Conservation (phyloP, 2,797 vertebrate species). For the Spea hammondii region DNA sequence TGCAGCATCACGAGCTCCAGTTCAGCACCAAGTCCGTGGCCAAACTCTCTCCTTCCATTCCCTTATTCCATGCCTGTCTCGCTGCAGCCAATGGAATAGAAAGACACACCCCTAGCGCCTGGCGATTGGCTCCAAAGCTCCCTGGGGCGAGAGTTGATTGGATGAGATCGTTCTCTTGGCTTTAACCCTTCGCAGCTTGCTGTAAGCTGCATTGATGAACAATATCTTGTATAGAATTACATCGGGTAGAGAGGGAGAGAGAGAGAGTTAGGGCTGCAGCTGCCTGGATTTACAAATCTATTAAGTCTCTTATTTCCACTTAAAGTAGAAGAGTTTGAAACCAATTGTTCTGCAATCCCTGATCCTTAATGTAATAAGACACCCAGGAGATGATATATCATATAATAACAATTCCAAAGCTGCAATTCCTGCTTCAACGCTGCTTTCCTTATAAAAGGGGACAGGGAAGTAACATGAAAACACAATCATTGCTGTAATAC, state of each 20-base stretch:
- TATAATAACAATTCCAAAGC: constrained; percentile 42
- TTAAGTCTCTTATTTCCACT: constrained; percentile 48
- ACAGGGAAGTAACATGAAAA: constrained; percentile 26
- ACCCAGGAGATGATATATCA: constrained; percentile 34
- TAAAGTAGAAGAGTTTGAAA: constrained; percentile 46
- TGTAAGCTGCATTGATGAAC: background rate
- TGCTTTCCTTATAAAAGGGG: constrained; percentile 13
- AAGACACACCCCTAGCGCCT: constrained; percentile 21
- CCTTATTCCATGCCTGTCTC: constrained; percentile 45
- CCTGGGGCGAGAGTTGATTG: constrained; percentile 40
- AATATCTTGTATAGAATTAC: constrained; percentile 32
- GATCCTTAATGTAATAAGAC: constrained; percentile 41
- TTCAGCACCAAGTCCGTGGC: constrained; percentile 44
- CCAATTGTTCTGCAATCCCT: constrained; percentile 46
- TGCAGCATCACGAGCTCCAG: constrained; percentile 46
- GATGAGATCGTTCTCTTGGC: constrained; percentile 12
- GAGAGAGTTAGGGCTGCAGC: constrained; percentile 22
- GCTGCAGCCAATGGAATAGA: constrained; percentile 35
- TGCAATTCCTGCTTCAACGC: constrained; percentile 25
- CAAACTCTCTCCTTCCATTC: constrained; percentile 42
- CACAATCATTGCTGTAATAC: constrained; percentile 30
- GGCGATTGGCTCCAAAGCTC: constrained; percentile 26
- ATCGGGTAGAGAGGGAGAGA: constrained; percentile 2
- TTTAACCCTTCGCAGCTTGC: constrained; percentile 24
- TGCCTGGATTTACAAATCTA: constrained; percentile 43